phyloP scores from a whole-genome alignment of 53 echinoderm and acorn worm species.

The Paracentrotus lividus region DNA sequence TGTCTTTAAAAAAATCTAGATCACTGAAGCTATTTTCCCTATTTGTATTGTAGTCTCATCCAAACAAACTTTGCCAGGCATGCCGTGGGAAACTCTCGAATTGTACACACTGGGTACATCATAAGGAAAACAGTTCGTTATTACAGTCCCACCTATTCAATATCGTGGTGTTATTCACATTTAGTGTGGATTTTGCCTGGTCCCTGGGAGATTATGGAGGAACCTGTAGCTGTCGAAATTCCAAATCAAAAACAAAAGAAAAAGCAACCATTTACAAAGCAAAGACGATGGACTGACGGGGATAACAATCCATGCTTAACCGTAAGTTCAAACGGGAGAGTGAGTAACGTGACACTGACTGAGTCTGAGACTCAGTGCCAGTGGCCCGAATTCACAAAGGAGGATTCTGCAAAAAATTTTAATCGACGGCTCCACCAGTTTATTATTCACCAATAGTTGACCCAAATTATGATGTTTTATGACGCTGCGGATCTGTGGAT shows the following conservation, averaged over 20 bases:
- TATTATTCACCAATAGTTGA: too few species aligned
- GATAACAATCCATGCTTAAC: conserved; percentile 82
- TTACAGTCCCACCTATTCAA: not conserved
- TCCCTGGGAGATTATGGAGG: not conserved
- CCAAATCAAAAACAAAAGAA: not conserved
- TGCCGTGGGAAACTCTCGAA: conserved; percentile 52
- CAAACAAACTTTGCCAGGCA: conserved; percentile 59
- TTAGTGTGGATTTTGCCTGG: not conserved
- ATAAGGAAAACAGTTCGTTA: too few species aligned
- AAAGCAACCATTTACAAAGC: conserved; percentile 67
- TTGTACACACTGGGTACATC: too few species aligned
- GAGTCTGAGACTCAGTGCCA: too few species aligned
- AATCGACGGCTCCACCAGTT: too few species aligned
- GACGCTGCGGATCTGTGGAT: too few species aligned
- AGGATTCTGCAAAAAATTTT: too few species aligned
- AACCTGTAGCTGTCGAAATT: conserved; percentile 1
- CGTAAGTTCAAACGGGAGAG: conserved; percentile 48
- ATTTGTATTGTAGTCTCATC: not conserved
- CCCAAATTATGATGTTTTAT: too few species aligned
- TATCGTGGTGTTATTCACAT: not conserved
- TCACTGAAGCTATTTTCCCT: not conserved
- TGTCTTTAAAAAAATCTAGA: not conserved
- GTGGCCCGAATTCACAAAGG: too few species aligned
- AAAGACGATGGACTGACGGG: conserved; percentile 78
- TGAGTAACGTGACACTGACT: too few species aligned